Percentiles rank a stretch among this genome's conserved stretches.
phyloP scores from a whole-genome alignment of 2,888 invertebrate genomes.

The Monopis laevigella region DNA sequence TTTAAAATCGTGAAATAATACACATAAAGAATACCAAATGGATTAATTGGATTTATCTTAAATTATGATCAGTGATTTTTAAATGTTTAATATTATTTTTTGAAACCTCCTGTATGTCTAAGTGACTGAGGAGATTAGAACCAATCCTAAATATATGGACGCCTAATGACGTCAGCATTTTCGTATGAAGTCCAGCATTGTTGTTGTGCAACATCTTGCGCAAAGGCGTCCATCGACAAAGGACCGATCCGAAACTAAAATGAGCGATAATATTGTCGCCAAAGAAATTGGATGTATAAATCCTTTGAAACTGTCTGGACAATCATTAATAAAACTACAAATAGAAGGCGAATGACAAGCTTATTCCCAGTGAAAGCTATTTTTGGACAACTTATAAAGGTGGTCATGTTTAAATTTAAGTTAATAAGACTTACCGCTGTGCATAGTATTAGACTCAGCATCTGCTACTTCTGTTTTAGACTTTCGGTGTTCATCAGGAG shows the following conservation, averaged over 20 bases:
- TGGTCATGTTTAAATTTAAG: too few species aligned
- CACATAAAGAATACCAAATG: too few species aligned
- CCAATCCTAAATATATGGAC: slow-evolving; percentile 52
- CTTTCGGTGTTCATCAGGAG: slow-evolving; percentile 75
- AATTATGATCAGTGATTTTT: too few species aligned
- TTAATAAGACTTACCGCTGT: slow-evolving; percentile 92
- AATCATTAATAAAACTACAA: slow-evolving; percentile 45
- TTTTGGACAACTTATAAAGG: too few species aligned
- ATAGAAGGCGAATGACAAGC: slow-evolving; percentile 1
- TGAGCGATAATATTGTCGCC: slow-evolving; percentile 55
- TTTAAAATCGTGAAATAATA: too few species aligned
- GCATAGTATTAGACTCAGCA: slow-evolving; percentile 90
- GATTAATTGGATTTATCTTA: too few species aligned
- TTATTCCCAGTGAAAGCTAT: not conserved
- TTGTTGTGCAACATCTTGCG: slow-evolving; percentile 57
- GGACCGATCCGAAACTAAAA: slow-evolving; percentile 23
- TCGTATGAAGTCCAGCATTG: slow-evolving; percentile 37
- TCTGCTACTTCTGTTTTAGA: slow-evolving; percentile 84
- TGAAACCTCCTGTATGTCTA: slow-evolving; percentile 36
- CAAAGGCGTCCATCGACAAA: slow-evolving; percentile 36
- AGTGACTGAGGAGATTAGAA: slow-evolving; percentile 41
- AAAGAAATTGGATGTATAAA: slow-evolving; percentile 26
- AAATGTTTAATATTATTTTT: too few species aligned
- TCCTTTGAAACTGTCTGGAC: slow-evolving; percentile 41
- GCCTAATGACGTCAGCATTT: slow-evolving; percentile 46